These are phyloP conservation scores for Polylopha cassiicola DNA, from an alignment of 2,888 invertebrate genomes.

Conservation along the genomic window DNA sequence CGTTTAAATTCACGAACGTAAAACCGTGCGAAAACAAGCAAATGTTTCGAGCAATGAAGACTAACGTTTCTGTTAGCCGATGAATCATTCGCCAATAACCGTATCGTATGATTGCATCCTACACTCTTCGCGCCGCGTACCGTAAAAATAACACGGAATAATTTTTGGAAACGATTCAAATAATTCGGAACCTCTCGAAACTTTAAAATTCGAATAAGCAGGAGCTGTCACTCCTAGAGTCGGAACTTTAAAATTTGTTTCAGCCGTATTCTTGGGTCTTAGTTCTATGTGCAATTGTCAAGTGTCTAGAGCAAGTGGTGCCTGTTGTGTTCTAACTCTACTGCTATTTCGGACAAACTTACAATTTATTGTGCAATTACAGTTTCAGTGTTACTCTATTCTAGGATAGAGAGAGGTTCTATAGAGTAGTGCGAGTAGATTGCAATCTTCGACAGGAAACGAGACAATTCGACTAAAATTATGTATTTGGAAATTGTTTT, in stretches of 20 bases:
- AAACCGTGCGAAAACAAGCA: slow-evolving; percentile 1
- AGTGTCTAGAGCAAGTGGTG: slow-evolving; percentile 60
- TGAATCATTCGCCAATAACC: slow-evolving; percentile 3
- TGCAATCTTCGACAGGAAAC: slow-evolving; percentile 31
- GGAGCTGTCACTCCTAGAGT: slow-evolving; percentile 27
- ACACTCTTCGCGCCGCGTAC: neutral
- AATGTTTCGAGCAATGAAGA: slow-evolving; percentile 5
- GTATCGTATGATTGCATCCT: slow-evolving; percentile 6
- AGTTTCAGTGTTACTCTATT: slow-evolving; percentile 57
- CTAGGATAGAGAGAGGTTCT: slow-evolving; percentile 66
- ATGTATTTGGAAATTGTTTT: too few species aligned
- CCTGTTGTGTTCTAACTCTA: slow-evolving; percentile 56
- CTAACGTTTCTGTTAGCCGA: slow-evolving; percentile 3
- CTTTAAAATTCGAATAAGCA: slow-evolving; percentile 20
- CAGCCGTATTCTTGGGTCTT: slow-evolving; percentile 51
- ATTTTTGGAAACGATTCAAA: too few species aligned
- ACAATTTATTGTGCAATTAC: slow-evolving; percentile 62
- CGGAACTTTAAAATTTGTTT: slow-evolving; percentile 17
- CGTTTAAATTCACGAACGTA: neutral
- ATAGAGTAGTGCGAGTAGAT: slow-evolving; percentile 52
- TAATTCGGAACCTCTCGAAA: slow-evolving; percentile 19
- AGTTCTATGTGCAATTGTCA: slow-evolving; percentile 57
- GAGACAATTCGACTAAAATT: slow-evolving; percentile 1
- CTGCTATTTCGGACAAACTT: slow-evolving; percentile 62
- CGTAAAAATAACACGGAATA: too few species aligned